phyloP scores from a whole-genome alignment of 1,140 invertebrate species.

The Pseudomyrmex dendroicus region DNA sequence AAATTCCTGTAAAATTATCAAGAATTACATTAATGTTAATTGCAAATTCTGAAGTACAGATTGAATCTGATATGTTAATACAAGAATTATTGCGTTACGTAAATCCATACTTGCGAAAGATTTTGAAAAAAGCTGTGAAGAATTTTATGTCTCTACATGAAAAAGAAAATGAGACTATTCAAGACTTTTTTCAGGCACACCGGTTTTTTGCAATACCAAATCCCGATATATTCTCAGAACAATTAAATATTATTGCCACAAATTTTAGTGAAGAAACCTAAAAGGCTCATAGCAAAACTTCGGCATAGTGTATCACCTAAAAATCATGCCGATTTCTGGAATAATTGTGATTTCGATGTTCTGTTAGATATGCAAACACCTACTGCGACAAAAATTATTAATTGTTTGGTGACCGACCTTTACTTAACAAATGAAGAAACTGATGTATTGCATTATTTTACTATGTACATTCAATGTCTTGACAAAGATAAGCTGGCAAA shows the following conservation, averaged over 20 bases:
- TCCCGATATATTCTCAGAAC: background rate
- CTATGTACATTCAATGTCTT: constrained; percentile 16
- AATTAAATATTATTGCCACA: constrained; percentile 5
- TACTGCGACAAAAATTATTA: background rate
- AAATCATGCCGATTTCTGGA: constrained; percentile 12
- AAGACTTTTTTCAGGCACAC: too few relatives aligned
- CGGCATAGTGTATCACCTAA: background rate
- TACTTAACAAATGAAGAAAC: background rate
- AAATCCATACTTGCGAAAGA: too few relatives aligned
- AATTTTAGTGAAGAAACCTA: constrained; percentile 1
- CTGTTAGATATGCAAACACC: constrained; percentile 1
- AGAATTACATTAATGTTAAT: constrained; percentile 19
- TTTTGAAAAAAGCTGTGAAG: too few relatives aligned
- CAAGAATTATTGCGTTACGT: too few relatives aligned
- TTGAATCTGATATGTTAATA: too few relatives aligned
- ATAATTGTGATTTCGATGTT: constrained; percentile 5
- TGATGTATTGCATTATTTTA: constrained; percentile 20
- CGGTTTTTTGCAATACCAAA: background rate
- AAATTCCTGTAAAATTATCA: background rate
- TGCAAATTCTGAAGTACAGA: background rate
- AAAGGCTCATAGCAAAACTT: constrained; percentile 10
- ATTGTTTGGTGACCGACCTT: background rate
- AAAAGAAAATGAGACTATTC: too few relatives aligned
- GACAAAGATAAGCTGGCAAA: constrained; percentile 3
- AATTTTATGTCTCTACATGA: too few relatives aligned